phyloP scores from a whole-genome alignment of 1,140 invertebrate genomes.

The Diprion similis region DNA sequence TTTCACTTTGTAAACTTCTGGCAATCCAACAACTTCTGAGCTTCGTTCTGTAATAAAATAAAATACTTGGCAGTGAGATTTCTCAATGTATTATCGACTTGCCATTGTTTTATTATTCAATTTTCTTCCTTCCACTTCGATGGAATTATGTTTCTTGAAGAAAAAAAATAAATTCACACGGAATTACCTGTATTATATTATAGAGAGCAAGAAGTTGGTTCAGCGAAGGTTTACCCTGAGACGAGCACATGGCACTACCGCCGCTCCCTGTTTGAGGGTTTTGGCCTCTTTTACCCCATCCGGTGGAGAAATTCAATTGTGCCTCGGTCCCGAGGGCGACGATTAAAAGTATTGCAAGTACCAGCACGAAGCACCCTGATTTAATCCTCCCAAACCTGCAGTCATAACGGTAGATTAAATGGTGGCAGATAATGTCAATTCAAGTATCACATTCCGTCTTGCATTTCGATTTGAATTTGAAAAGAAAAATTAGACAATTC shows the following conservation, averaged over 20 bases:
- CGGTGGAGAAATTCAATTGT: constrained; percentile 55
- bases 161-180: neutral
- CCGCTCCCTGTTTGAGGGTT: constrained; percentile 27
- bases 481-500: too few species aligned
- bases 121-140: neutral
- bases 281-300: constrained; percentile 51
- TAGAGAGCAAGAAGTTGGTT: constrained; percentile 41
- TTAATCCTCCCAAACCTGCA: constrained; percentile 32
- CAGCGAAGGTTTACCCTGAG: constrained; percentile 25
- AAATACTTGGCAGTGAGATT: neutral
- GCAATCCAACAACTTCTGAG: constrained; percentile 35
- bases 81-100: constrained; percentile 6
- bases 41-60: constrained; percentile 31
- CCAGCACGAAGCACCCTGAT: constrained; percentile 23
- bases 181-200: constrained; percentile 41
- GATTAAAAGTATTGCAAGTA: constrained; percentile 37
- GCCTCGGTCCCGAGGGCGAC: constrained; percentile 33
- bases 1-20: constrained; percentile 34
- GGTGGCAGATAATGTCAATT: too few species aligned
- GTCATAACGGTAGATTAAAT: neutral
- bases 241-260: constrained; percentile 17
- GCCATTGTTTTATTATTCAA: constrained; percentile 10
- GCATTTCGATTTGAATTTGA: too few species aligned
- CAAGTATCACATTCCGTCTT: too few species aligned
- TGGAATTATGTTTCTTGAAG: constrained; percentile 6